These are phyloP conservation scores for Pavo muticus DNA, from an alignment of 2,113 vertebrate species.

Conservation along the genomic window DNA sequence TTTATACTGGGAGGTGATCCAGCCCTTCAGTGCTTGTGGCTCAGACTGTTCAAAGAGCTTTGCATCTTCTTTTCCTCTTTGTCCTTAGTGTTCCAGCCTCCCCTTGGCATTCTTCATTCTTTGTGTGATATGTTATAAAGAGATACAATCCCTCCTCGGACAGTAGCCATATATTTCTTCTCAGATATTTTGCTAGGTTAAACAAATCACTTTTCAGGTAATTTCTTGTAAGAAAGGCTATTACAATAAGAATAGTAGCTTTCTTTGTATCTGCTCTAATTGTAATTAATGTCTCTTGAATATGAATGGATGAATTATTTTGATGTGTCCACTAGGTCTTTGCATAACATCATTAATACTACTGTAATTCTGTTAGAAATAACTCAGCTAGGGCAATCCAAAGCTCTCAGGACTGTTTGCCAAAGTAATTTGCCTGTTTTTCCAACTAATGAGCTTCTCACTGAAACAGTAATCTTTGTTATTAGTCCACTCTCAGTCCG, in stretches of 20 bases:
- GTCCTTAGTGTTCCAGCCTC: not conserved
- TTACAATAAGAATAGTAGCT: not conserved
- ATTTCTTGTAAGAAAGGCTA: not conserved
- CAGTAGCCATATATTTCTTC: not conserved
- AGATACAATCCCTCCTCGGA: not conserved
- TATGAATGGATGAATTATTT: not conserved
- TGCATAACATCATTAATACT: not conserved
- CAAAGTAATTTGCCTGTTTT: not conserved
- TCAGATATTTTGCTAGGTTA: not conserved
- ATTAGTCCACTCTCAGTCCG: not conserved
- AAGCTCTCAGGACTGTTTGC: not conserved
- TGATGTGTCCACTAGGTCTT: not conserved
- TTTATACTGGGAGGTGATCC: not conserved
- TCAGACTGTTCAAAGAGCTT: not conserved
- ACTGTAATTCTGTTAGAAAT: not conserved
- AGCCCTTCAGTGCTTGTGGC: not conserved
- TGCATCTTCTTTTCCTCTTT: not conserved
- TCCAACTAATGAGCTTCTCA: not conserved
- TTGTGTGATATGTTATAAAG: not conserved
- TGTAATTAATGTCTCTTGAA: not conserved
- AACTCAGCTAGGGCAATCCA: not conserved
- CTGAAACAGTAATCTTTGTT: slow-evolving; percentile 15
- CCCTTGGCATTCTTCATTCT: not conserved
- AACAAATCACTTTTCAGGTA: not conserved
- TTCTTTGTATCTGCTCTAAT: not conserved